Base-by-base conservation (phyloP, 2,888 invertebrate genomes). In the Spatulosminthurus flaviceps region DNA sequence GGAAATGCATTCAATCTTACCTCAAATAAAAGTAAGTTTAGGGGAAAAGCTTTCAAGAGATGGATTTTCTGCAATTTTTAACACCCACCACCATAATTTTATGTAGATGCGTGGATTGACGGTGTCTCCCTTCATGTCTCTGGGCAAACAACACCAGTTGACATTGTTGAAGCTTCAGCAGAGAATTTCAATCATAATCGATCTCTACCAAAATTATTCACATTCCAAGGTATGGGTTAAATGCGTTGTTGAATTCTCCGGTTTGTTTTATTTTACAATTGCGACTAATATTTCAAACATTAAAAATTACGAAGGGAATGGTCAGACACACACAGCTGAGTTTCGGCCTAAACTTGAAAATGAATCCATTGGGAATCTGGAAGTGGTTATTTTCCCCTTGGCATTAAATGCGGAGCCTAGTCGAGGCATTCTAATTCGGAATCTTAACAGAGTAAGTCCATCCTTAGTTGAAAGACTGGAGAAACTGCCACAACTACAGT, bases 61-160 rank as follows among this genome's bases (percentile, higher is more conserved):
- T n/a, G n/a, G n/a, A n/a, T n/a, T n/a, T n/a, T n/a, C n/a, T n/a
- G n/a, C n/a, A n/a, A n/a, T n/a, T n/a, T n/a, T n/a, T n/a, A n/a
- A n/a, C 42, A 29, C 43, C 41, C 34, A 34, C 4, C 34, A 9
- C 4, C 34, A 34, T n/a, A n/a, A n/a, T n/a, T n/a, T n/a, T n/a
- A 74, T 75, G 42, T 69, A 84, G 85, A 81, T 70, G 77, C 70
- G 16, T 85, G 83, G 83, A 82, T 81, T 79, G 83, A 83, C 77
- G 85, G 84, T n/a, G 74, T 79, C 26, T 78, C 76, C 29, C 76
- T 80, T 51, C 82, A 82, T 75, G 69, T 82, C 7, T 82, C 82
- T 0, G 78, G 74, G 42, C 60, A 43, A 42, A 22, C 29, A 0
- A 60, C 64, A 42, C 72, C 70, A 26, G 79, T 84, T 22, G 60